Evolutionary conservation across 1,140 invertebrate species (phyloP), one percentile per base, ranked within the genome.

Genomic region (Brachionus rubens): DNA sequence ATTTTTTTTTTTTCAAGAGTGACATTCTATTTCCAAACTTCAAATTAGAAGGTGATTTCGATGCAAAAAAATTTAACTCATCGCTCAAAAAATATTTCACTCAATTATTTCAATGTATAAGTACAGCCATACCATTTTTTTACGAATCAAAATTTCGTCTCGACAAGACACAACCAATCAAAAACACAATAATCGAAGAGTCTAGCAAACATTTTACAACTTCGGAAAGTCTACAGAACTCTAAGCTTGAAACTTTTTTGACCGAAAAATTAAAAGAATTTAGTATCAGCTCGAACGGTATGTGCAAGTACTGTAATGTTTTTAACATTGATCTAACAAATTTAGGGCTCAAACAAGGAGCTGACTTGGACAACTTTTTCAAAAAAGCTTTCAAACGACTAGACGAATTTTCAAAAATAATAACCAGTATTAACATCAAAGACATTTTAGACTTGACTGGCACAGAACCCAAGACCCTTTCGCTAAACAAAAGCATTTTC

Each of bases 221-320:
- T 36, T 30, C 54, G 5, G 12, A 46, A 14, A 59, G 54, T 9
- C 33, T 36, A 5, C 33, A 36, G 9, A 36, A 9, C 9, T 9
- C 33, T 36, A 36, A n/a, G n/a, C 14, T 36, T 59, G 54, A 36
- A 33, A 36, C n/a, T 19, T 65, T 65, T 5, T 14, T 65, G 14
- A 10, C 9, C 1, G 19, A 46, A 7, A 65, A 65, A 65, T 43
- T 65, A 3, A 1, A 10, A 2, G 59, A 65, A 24, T 65, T 65
- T 26, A 24, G 5, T 43, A 5, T 65, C 9, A 65, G 40, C 19
- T 65, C 40, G 12, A 65, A 65, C 43, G 59, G 59, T 4, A 65
- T 46, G 59, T 65, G 59, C 36, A 65, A 65, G 43, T 65, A 30
- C 43, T 65, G 59, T 24, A 43, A 41, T 43, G 33, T 41, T 21